Evolutionary conservation across 2,888 invertebrate genomes (phyloP).

Genomic region (Watsonalla cultraria): DNA sequence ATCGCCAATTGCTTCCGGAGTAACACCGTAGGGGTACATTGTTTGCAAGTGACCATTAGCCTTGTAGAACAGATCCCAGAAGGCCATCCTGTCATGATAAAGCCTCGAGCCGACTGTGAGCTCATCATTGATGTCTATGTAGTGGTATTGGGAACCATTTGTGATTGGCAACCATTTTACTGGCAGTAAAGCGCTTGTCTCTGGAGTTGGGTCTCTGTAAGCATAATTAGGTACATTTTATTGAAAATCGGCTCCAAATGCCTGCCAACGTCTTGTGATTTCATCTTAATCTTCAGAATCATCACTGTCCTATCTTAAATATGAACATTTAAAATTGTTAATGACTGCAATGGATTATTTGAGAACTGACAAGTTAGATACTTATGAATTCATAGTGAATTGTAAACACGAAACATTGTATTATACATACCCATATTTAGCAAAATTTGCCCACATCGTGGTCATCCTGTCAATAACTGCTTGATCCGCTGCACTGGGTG

Average conservation of each 20-base stretch:
- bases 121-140: not conserved
- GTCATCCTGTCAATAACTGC: not conserved
- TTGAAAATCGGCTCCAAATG: too few relatives aligned
- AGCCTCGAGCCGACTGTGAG: not conserved
- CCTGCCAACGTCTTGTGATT: too few relatives aligned
- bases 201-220: not conserved
- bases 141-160: not conserved
- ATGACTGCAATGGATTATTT: too few relatives aligned
- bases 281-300: too few relatives aligned
- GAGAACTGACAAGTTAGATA: too few relatives aligned
- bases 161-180: not conserved
- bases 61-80: slow-evolving; percentile 1
- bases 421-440: not conserved
- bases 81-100: slow-evolving; percentile 3
- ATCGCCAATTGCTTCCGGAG: not conserved
- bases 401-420: not conserved
- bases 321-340: too few relatives aligned
- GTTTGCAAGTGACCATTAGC: not conserved
- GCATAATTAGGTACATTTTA: too few relatives aligned
- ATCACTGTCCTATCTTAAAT: too few relatives aligned
- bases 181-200: not conserved
- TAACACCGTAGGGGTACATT: not conserved
- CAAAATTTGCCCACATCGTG: not conserved
- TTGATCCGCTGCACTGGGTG: not conserved
- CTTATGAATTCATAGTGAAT: too few relatives aligned